Conservation (phyloP, 2,113 vertebrate species). For the Turnix velox region DNA sequence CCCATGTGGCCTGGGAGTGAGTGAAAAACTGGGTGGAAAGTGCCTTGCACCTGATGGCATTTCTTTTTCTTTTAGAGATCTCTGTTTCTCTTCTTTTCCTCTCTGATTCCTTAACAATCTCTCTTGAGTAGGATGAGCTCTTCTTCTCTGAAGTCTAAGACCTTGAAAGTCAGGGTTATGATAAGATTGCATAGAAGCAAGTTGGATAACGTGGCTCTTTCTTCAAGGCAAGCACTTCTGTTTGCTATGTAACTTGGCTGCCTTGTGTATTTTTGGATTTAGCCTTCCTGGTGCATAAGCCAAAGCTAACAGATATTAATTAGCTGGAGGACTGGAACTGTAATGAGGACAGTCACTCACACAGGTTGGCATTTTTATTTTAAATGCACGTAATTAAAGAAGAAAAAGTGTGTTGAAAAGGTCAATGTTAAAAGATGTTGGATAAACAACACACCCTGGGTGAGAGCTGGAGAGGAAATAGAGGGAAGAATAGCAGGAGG, state of each 20-base stretch:
- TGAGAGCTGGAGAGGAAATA: neutral
- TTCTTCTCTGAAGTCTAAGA: neutral
- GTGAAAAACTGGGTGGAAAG: neutral
- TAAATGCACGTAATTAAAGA: conserved; percentile 21
- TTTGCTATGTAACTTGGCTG: conserved; percentile 26
- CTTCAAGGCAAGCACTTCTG: neutral
- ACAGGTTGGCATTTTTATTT: conserved; percentile 21
- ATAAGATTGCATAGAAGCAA: neutral
- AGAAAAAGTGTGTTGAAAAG: neutral
- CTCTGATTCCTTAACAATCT: neutral
- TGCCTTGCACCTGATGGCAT: neutral
- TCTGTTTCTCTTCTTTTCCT: neutral
- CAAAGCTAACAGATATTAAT: conserved; percentile 62
- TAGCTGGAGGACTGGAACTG: conserved; percentile 13
- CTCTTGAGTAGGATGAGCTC: neutral
- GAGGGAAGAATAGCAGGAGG: neutral
- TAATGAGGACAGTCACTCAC: neutral
- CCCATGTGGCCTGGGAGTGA: neutral
- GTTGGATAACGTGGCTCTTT: neutral
- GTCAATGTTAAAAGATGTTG: neutral
- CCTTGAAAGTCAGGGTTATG: neutral
- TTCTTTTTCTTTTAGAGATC: neutral
- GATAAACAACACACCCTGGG: neutral
- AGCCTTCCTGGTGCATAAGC: conserved; percentile 14
- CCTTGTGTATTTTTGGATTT: conserved; percentile 42